Percentiles rank a stretch among this genome's conserved stretches.
These are phyloP conservation scores for Muntiacus reevesi DNA, from an alignment of 2,113 vertebrate genomes.

Conservation along the genomic window DNA sequence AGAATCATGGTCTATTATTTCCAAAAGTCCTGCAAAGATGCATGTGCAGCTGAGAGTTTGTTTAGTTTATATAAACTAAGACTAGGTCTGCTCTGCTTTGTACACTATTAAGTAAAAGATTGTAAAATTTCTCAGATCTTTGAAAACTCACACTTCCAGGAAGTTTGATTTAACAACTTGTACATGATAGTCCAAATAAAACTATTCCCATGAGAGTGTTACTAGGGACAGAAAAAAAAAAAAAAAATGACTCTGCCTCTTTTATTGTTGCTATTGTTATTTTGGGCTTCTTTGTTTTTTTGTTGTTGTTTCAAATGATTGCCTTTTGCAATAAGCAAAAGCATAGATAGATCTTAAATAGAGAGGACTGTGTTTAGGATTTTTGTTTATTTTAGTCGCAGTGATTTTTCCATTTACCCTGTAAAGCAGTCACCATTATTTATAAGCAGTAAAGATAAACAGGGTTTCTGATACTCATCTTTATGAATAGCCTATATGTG, in stretches of 20 bases:
- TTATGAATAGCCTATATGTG: not conserved
- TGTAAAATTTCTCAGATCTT: constrained; percentile 52
- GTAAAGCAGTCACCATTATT: not conserved
- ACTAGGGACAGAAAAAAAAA: constrained; percentile 14
- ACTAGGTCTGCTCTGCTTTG: not conserved
- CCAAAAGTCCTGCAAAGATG: not conserved
- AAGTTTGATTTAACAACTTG: constrained; percentile 33
- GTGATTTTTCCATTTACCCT: constrained; percentile 18
- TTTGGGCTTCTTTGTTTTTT: not conserved
- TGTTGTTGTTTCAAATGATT: constrained; percentile 20
- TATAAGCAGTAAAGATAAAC: constrained; percentile 5
- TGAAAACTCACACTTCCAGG: constrained; percentile 32
- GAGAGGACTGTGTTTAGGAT: not conserved
- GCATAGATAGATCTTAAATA: not conserved
- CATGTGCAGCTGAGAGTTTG: not conserved
- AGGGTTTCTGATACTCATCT: not conserved
- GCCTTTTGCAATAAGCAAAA: constrained; percentile 19
- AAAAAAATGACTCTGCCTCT: not conserved
- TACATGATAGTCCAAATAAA: constrained; percentile 26
- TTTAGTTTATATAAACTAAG: not conserved
- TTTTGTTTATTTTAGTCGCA: not conserved
- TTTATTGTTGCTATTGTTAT: not conserved
- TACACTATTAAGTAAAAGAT: not conserved
- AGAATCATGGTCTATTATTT: not conserved
- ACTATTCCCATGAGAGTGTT: constrained; percentile 1